phyloP scores from a whole-genome alignment of 2,888 invertebrate genomes.

The Tenthredo livida region DNA sequence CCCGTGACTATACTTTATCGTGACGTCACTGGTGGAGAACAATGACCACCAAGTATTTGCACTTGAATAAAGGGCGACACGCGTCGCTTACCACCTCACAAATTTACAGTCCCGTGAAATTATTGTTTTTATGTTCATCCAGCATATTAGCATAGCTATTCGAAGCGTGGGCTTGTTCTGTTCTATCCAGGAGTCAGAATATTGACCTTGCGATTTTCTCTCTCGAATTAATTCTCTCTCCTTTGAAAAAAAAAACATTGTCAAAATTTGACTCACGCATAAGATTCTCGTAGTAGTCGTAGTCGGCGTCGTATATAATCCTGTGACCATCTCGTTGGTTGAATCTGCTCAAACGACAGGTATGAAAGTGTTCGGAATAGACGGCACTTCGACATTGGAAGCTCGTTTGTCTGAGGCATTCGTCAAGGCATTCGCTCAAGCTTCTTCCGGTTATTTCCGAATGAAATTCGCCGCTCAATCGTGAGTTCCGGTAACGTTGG shows the following conservation, averaged over 20 bases:
- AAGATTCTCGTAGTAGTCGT: slow-evolving; percentile 95
- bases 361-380: slow-evolving; percentile 91
- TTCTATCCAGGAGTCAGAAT: slow-evolving; percentile 37
- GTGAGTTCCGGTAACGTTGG: slow-evolving; percentile 91
- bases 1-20: not conserved
- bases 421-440: slow-evolving; percentile 93
- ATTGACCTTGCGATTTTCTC: slow-evolving; percentile 52
- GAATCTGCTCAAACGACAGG: slow-evolving; percentile 91
- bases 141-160: slow-evolving; percentile 23
- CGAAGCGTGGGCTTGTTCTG: slow-evolving; percentile 25
- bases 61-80: slow-evolving; percentile 52
- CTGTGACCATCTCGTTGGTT: slow-evolving; percentile 93
- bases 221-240: slow-evolving; percentile 25
- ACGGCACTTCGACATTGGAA: slow-evolving; percentile 94
- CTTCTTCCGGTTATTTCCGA: slow-evolving; percentile 94
- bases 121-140: slow-evolving; percentile 21
- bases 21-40: not conserved
- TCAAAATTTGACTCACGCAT: slow-evolving; percentile 86
- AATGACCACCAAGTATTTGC: slow-evolving; percentile 48
- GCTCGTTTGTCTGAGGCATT: slow-evolving; percentile 92
- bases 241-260: not conserved
- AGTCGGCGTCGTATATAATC: slow-evolving; percentile 93
- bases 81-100: slow-evolving; percentile 33
- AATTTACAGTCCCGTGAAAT: slow-evolving; percentile 46
- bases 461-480: slow-evolving; percentile 93